Evolutionary conservation across 1,140 invertebrate species (phyloP), one percentile per base, ranked within the genome.

Genomic region (Drosophila tsacasi): DNA sequence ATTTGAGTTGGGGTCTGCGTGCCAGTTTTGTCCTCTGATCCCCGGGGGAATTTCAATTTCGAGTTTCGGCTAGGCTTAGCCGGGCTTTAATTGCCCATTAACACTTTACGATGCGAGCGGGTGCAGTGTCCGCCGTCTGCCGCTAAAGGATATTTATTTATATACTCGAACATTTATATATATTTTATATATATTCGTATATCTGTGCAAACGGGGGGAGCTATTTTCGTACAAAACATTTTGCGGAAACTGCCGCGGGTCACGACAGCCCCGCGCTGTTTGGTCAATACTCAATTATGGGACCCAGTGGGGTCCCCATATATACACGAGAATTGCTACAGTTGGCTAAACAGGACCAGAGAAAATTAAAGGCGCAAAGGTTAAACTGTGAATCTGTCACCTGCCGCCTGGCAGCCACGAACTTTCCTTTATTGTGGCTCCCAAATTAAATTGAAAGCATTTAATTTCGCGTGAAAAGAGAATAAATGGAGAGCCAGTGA

Each of bases 241-340:
- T 42, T 19, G 72, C 59, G 49, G 47, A 39, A 81, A 87, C 62
- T 83, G 84, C 67, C 74, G 49, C 60, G 49, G 84, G 84, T 89
- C 84, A 87, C 84, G 84, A 75, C 67, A 79, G 32, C 52, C 30
- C 63, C 59, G 32, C 46, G 35, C 83, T 87, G 72, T 87, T 87
- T 89, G 78, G 84, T 87, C 84, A 87, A 87, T 87, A 87, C 66
- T 76, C 74, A 66, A 84, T 84, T 89, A 81, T 65, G 67, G 57
- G 44, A 39, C 61, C n/a, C 77, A 68, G 42, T 63, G 47, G 64
- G 23, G 15, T 13, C 27, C 5, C 47, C 63, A 37, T 17, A 19
- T 30, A 39, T 17, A 17, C 6, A 10, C 21, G 54, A 55, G 54
- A 9, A 39, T 55, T 39, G 52, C 58, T 39, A 61, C 72, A 49